These are phyloP conservation scores for Mesoclemmys tuberculata DNA, from an alignment of 2,113 vertebrate species.

Conservation along the genomic window DNA sequence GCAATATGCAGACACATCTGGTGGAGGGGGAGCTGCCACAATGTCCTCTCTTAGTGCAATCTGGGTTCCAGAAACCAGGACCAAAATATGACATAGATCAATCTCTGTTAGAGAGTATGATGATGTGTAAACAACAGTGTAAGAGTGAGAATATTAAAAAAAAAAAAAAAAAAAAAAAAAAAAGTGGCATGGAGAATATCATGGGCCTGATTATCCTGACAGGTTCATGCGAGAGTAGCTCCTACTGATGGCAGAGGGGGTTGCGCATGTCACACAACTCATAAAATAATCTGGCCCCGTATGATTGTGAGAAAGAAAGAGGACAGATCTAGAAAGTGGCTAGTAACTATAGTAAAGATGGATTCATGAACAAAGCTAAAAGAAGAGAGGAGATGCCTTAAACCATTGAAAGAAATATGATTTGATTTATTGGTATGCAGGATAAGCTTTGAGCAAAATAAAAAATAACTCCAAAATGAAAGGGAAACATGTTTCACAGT, in stretches of 20 bases:
- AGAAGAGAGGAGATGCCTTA: conserved; percentile 13
- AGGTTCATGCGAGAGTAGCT: neutral
- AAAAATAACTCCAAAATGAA: conserved; percentile 51
- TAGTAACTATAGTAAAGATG: neutral
- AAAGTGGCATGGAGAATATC: neutral
- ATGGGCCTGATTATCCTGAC: neutral
- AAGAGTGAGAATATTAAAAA: neutral
- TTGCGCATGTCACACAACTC: neutral
- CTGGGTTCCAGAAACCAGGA: neutral
- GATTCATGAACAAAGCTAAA: conserved; percentile 19
- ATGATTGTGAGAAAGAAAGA: neutral
- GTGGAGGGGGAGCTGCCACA: neutral
- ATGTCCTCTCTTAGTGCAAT: neutral
- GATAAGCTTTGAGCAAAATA: conserved; percentile 31
- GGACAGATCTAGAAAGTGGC: neutral
- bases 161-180: neutral
- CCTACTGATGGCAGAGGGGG: neutral
- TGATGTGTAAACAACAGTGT: neutral
- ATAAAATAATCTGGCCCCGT: neutral
- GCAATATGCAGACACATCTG: neutral
- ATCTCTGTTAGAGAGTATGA: neutral
- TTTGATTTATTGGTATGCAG: conserved; percentile 68
- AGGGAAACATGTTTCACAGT: conserved; percentile 73
- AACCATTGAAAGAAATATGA: conserved; percentile 65
- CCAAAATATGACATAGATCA: neutral